phyloP scores from a whole-genome alignment of 2,888 invertebrate species.

The Mesodorylaimus sp. region DNA sequence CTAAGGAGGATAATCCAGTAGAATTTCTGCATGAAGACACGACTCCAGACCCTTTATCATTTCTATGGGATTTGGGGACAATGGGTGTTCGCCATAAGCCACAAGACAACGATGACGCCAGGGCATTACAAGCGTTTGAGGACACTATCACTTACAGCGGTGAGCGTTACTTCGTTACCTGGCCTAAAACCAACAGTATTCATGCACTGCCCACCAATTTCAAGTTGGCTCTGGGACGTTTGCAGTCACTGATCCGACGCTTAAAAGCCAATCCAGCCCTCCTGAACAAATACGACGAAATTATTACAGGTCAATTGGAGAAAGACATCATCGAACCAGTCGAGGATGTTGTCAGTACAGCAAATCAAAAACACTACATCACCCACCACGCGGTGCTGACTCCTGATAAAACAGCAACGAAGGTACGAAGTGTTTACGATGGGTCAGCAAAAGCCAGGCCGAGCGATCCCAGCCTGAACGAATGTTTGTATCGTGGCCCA shows the following conservation, averaged over 20 bases:
- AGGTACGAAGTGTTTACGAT: slow-evolving; percentile 18
- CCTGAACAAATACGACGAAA: slow-evolving; percentile 8
- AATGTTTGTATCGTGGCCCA: slow-evolving; percentile 15
- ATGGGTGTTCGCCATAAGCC: slow-evolving; percentile 1
- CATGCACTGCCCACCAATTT: background rate
- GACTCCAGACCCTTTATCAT: background rate
- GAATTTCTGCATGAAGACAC: too few species aligned
- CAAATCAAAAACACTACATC: slow-evolving; percentile 11
- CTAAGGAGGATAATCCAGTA: too few species aligned
- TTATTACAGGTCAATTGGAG: slow-evolving; percentile 9
- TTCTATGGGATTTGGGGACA: slow-evolving; percentile 2
- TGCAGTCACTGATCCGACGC: background rate
- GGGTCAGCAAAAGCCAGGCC: slow-evolving; percentile 12
- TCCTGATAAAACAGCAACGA: slow-evolving; percentile 14
- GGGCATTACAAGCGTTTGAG: background rate
- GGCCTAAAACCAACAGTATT: background rate
- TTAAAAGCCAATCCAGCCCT: background rate
- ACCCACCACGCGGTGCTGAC: slow-evolving; percentile 14
- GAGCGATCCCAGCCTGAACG: slow-evolving; percentile 12
- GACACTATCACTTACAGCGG: background rate
- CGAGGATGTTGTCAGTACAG: background rate
- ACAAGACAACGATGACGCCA: background rate
- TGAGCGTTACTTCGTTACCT: background rate
- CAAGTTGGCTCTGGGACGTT: slow-evolving; percentile 5
- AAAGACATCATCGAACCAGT: slow-evolving; percentile 11